These are phyloP conservation scores for Drosophila kanekoi DNA, from an alignment of 2,888 invertebrate species.

Conservation along the genomic window DNA sequence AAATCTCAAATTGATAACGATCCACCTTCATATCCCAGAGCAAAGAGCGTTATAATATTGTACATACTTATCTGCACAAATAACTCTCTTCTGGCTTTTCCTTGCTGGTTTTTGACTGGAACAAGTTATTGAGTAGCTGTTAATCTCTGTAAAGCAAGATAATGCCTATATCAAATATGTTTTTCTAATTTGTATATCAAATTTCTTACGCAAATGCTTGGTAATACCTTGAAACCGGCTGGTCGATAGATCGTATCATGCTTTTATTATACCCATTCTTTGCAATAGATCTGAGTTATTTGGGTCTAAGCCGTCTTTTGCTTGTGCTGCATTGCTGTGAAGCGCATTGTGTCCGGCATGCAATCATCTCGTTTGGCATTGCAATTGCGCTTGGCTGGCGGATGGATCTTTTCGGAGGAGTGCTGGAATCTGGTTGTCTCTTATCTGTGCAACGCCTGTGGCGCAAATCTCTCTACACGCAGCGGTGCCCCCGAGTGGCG, in stretches of 20 bases:
- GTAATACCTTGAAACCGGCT: background rate
- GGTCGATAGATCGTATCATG: constrained; percentile 33
- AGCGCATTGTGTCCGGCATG: constrained; percentile 54
- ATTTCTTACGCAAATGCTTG: constrained; percentile 4
- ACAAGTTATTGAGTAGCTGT: no score
- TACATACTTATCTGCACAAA: background rate
- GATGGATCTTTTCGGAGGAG: constrained; percentile 6
- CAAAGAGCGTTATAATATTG: no score
- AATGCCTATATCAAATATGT: background rate
- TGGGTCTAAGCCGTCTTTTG: constrained; percentile 33
- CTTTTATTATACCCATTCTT: constrained; percentile 37
- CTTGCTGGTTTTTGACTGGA: no score
- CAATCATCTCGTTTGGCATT: constrained; percentile 56
- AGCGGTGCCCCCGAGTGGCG: constrained; percentile 67
- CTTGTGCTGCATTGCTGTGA: constrained; percentile 5
- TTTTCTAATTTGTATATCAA: background rate
- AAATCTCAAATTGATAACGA: no score
- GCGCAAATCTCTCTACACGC: constrained; percentile 76
- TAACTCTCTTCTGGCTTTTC: background rate
- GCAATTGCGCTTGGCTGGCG: constrained; percentile 26
- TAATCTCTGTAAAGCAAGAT: no score
- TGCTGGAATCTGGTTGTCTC: constrained; percentile 23
- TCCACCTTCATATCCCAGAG: no score
- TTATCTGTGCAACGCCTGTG: constrained; percentile 76
- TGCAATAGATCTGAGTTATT: constrained; percentile 34